Evolutionary conservation across 2,888 invertebrate genomes (phyloP).

Genomic region (Papilio elwesi): DNA sequence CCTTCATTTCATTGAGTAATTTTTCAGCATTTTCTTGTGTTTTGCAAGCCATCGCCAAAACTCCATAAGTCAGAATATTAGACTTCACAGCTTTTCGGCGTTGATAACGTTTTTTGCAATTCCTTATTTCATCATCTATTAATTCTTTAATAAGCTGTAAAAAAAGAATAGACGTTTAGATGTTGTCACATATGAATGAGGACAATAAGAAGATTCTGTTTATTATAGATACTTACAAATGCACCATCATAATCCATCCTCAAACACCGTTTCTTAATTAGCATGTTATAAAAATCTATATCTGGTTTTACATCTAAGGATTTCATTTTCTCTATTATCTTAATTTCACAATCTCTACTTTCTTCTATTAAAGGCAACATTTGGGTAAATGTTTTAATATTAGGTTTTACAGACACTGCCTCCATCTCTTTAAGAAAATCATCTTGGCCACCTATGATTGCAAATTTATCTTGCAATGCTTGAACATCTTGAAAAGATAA

Average conservation of each 20-base stretch:
- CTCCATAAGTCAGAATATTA: conserved; percentile 94
- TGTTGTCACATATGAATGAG: neutral
- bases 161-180: conserved; percentile 19
- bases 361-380: conserved; percentile 89
- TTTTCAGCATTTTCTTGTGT: conserved; percentile 85
- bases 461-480: conserved; percentile 86
- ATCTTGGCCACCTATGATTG: conserved; percentile 90
- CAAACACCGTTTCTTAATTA: conserved; percentile 91
- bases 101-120: conserved; percentile 61
- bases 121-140: conserved; percentile 76
- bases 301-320: conserved; percentile 86
- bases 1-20: conserved; percentile 88
- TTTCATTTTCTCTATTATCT: conserved; percentile 86
- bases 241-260: conserved; percentile 88
- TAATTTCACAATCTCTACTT: conserved; percentile 87
- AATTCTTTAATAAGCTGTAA: conserved; percentile 82
- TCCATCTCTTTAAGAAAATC: conserved; percentile 92
- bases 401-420: conserved; percentile 86
- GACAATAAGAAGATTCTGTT: neutral
- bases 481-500: conserved; percentile 84
- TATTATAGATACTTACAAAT: conserved; percentile 80
- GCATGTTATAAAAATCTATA: conserved; percentile 92
- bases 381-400: conserved; percentile 91
- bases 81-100: conserved; percentile 82
- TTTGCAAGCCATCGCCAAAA: conserved; percentile 91